Base-by-base conservation (phyloP, 2,888 invertebrate genomes). In the Heliconius hortense region DNA sequence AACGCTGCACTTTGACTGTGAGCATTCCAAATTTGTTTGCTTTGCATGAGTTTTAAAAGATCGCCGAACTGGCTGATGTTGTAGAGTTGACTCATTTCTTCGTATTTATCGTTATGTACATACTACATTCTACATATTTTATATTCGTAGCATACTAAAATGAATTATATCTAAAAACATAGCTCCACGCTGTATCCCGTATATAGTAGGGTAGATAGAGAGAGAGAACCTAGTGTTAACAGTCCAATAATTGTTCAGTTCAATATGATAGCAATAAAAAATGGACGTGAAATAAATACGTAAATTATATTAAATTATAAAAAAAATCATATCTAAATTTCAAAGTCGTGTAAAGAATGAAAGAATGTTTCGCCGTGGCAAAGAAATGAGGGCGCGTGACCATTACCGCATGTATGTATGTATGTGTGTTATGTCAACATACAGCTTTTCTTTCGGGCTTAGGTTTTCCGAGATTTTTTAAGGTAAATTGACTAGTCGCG, bases 401-500 rank as follows among this genome's bases (percentile, higher is more conserved):
- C 84, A 89, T 87, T 89, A 89, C 48, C 18, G 53, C 43, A 81
- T 84, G 82, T 86, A 82, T 85, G 86, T 90, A 92, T 92, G 91
- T 48, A 48, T 48, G 48, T 48, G 18, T 48, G 92, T 91, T 91
- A 89, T 85, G 92, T 90, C 88, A 92, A 93, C 94, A 93, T 82
- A 86, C 87, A 85, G 88, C 87, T 92, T 93, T 90, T 91, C 91
- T 92, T 92, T 90, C 83, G 85, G 85, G 82, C 82, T 87, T 56
- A 86, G 88, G 89, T 88, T 92, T 90, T 86, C 87, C 81, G 86
- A 90, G 88, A 86, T 88, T 93, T 93, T 91, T 92, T 89, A 89
- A 90, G 88, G 89, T 89, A 91, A 93, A 93, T 93, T 93, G 91
- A 93, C 92, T 90, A 87, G 93, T 91, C 85, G 88, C 90, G 88